Conservation (phyloP, 1,140 invertebrate genomes). For the Dryas iulia region DNA sequence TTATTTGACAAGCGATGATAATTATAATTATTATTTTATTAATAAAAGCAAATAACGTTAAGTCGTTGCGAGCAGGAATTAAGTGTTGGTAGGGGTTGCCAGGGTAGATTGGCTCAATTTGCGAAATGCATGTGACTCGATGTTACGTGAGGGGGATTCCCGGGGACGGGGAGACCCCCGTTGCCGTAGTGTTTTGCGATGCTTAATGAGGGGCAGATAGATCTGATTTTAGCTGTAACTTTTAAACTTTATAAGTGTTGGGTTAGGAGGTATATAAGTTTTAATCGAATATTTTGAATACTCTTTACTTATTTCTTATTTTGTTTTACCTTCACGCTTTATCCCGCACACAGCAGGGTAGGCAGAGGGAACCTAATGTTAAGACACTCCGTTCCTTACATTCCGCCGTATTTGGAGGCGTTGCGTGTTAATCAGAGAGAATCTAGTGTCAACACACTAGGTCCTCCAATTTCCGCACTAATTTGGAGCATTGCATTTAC, state of each 20-base stretch:
- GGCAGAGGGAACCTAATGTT: too few relatives aligned
- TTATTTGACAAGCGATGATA: background rate
- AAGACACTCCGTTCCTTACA: too few relatives aligned
- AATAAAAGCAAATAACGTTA: slow-evolving; percentile 1
- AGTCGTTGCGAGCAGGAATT: slow-evolving; percentile 14
- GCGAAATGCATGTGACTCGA: slow-evolving; percentile 37
- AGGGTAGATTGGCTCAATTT: slow-evolving; percentile 68
- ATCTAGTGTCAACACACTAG: too few relatives aligned
- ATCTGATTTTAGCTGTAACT: slow-evolving; percentile 10
- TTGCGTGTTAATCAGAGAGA: too few relatives aligned
- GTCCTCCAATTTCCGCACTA: too few relatives aligned
- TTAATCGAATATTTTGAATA: background rate
- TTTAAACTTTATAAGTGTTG: background rate
- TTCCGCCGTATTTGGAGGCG: too few relatives aligned
- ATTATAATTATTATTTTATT: slow-evolving; percentile 5
- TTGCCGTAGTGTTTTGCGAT: slow-evolving; percentile 28
- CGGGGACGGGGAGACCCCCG: background rate
- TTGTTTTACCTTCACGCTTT: too few relatives aligned
- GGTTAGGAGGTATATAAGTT: background rate
- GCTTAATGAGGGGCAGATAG: slow-evolving; percentile 30
- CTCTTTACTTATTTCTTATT: too few relatives aligned
- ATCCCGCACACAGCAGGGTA: too few relatives aligned
- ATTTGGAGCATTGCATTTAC: too few relatives aligned
- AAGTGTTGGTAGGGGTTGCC: slow-evolving; percentile 41
- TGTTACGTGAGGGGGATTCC: slow-evolving; percentile 38